Percentiles rank a stretch among this genome's conserved stretches.
These are phyloP conservation scores for Microplitis deprimator DNA, from an alignment of 2,888 invertebrate genomes.

Conservation along the genomic window DNA sequence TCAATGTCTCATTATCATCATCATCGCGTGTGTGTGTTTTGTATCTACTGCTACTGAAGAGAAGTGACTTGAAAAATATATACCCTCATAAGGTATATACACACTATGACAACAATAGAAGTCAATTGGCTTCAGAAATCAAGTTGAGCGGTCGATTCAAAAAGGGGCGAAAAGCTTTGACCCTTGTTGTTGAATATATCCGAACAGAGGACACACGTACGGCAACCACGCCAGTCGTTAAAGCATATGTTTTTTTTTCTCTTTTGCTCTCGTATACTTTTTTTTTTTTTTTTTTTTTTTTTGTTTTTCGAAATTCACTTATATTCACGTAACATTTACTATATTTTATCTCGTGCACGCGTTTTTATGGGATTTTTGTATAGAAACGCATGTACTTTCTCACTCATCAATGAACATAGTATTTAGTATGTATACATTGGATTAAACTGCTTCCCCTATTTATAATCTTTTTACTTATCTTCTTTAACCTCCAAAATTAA, in stretches of 20 bases:
- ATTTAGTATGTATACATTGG: neutral
- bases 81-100: slow-evolving; percentile 43
- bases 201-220: slow-evolving; percentile 35
- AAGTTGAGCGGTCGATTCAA: slow-evolving; percentile 29
- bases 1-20: slow-evolving; percentile 3
- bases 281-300: neutral
- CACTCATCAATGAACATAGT: neutral
- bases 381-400: neutral
- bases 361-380: neutral
- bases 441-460: neutral
- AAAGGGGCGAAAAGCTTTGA: slow-evolving; percentile 11
- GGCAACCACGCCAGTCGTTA: slow-evolving; percentile 13
- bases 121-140: slow-evolving; percentile 60
- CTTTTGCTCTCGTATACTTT: slow-evolving; percentile 19
- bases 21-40: neutral
- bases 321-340: neutral
- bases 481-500: slow-evolving; percentile 58
- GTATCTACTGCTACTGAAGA: neutral
- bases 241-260: slow-evolving; percentile 35
- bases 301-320: too few relatives aligned
- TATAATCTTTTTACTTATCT: neutral
- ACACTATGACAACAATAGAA: slow-evolving; percentile 59
- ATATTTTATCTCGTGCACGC: neutral
- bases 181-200: slow-evolving; percentile 28
- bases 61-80: slow-evolving; percentile 54